Percentiles rank a stretch among this genome's conserved stretches.
phyloP scores from a whole-genome alignment of 2,113 vertebrate genomes.

The Platichthys flesus region DNA sequence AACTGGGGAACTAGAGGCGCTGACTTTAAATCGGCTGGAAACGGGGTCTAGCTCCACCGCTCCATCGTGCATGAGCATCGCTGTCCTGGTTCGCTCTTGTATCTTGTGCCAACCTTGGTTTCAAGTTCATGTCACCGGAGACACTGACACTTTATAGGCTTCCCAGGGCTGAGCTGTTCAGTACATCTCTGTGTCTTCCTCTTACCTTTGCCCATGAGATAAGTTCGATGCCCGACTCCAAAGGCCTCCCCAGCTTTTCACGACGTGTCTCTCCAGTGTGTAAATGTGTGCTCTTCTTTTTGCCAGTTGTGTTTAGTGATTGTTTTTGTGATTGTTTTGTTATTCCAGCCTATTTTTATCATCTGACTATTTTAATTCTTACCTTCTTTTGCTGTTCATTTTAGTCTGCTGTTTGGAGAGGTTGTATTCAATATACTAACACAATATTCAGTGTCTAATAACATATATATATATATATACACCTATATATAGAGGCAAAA shows the following conservation, averaged over 20 bases:
- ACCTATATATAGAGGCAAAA: background rate
- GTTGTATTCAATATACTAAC: background rate
- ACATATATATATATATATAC: background rate
- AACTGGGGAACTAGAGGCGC: background rate
- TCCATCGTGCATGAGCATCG: background rate
- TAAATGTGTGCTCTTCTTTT: background rate
- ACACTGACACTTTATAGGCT: background rate
- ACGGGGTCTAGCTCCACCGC: background rate
- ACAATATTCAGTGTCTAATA: background rate
- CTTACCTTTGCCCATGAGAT: background rate
- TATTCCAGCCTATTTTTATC: background rate
- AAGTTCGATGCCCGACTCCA: background rate
- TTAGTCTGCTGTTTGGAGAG: background rate
- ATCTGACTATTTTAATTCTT: background rate
- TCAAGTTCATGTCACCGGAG: background rate
- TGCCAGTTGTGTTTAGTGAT: background rate
- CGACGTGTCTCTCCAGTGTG: background rate
- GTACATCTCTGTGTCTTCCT: background rate
- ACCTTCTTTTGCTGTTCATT: background rate
- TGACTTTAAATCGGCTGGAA: background rate
- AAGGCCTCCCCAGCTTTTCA: slow-evolving; percentile 2
- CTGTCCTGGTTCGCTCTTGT: background rate
- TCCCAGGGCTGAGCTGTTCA: background rate
- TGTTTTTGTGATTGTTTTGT: background rate
- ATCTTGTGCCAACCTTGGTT: background rate